phyloP scores from a whole-genome alignment of 2,113 vertebrate genomes.

The Cynocephalus volans region DNA sequence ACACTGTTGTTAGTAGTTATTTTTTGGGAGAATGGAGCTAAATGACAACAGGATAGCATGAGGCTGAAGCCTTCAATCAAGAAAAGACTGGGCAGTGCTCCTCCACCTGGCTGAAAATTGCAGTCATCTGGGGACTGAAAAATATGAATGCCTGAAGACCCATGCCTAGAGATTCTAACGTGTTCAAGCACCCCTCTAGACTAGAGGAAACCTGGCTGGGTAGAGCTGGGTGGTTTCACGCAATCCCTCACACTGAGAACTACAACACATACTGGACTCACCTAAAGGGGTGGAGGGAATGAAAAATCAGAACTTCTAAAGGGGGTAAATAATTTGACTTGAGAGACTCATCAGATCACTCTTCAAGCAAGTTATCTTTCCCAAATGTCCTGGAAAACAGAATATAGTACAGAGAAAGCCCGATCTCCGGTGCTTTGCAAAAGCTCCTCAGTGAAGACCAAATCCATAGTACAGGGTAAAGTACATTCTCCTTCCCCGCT shows the following conservation, averaged over 20 bases:
- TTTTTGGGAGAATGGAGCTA: not conserved
- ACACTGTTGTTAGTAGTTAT: not conserved
- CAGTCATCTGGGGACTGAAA: not conserved
- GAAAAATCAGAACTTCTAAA: not conserved
- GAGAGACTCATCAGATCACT: not conserved
- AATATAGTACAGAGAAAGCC: not conserved
- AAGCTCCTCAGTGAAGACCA: not conserved
- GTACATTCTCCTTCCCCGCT: not conserved
- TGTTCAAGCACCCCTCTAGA: not conserved
- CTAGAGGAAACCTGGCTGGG: not conserved
- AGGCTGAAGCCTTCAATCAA: not conserved
- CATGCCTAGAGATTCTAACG: not conserved
- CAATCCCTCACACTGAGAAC: not conserved
- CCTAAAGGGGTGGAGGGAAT: no score
- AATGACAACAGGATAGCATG: not conserved
- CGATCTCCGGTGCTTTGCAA: not conserved
- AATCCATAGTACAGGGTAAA: fast-evolving
- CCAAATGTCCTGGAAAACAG: not conserved
- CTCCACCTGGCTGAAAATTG: not conserved
- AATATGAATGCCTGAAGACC: not conserved
- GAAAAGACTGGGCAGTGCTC: not conserved
- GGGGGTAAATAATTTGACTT: not conserved
- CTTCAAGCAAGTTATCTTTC: not conserved
- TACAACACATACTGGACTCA: not conserved
- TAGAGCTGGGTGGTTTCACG: not conserved